These are phyloP conservation scores for Hylaeus anthracinus DNA, from an alignment of 1,140 invertebrate species.

Conservation along the genomic window DNA sequence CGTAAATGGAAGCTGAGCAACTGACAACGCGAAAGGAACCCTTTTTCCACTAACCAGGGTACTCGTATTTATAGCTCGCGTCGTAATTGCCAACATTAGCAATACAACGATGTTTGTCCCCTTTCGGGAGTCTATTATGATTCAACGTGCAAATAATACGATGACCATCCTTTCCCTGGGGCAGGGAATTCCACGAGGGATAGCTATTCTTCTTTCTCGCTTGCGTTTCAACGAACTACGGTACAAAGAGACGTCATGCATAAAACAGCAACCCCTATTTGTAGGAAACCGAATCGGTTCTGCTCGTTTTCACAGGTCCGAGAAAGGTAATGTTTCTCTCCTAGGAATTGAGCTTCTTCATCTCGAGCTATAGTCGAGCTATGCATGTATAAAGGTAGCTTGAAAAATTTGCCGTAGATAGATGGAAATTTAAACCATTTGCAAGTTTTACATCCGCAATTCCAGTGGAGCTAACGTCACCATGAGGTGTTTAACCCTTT, in stretches of 20 bases:
- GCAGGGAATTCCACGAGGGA: neutral
- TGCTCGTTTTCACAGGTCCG: too few relatives aligned
- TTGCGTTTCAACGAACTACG: neutral
- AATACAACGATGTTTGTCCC: neutral
- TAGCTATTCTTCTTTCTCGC: neutral
- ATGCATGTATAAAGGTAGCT: too few relatives aligned
- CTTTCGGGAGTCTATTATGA: neutral
- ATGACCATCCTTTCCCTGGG: neutral
- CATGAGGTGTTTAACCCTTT: too few relatives aligned
- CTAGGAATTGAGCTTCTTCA: too few relatives aligned
- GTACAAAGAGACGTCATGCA: neutral
- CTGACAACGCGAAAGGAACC: neutral
- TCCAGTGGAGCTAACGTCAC: too few relatives aligned
- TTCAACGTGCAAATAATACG: neutral
- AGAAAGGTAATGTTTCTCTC: too few relatives aligned
- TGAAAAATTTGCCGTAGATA: too few relatives aligned
- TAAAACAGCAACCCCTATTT: neutral
- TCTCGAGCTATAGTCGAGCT: too few relatives aligned
- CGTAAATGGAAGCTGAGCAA: neutral
- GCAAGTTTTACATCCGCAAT: too few relatives aligned
- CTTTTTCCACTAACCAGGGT: constrained; percentile 1
- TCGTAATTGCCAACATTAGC: neutral
- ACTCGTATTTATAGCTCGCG: neutral
- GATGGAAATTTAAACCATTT: too few relatives aligned
- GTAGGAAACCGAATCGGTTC: too few relatives aligned